phyloP scores from a whole-genome alignment of 2,888 invertebrate species.

The Eurytoma adleriae region DNA sequence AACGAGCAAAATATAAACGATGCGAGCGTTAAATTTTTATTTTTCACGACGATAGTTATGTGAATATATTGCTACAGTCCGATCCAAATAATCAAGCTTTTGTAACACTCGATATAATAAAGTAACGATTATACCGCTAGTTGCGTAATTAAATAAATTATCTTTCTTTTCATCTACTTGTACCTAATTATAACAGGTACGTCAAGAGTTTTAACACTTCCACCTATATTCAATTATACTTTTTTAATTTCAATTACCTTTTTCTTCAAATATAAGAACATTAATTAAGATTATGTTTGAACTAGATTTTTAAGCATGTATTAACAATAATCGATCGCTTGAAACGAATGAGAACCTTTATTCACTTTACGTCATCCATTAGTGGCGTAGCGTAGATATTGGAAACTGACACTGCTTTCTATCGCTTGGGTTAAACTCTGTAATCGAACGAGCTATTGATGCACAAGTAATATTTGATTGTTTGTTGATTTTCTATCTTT shows the following conservation, averaged over 20 bases:
- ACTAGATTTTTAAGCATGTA: too few relatives aligned
- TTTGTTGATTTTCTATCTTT: slow-evolving; percentile 18
- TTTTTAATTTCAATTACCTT: too few relatives aligned
- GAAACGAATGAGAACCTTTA: too few relatives aligned
- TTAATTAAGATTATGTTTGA: too few relatives aligned
- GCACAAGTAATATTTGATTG: slow-evolving; percentile 16
- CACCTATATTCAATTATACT: background rate
- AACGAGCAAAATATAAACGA: slow-evolving; percentile 55
- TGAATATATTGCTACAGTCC: slow-evolving; percentile 76
- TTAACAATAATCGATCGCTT: too few relatives aligned
- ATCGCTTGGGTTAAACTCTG: slow-evolving; percentile 26
- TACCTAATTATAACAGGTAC: background rate
- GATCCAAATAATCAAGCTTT: slow-evolving; percentile 76
- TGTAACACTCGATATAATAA: slow-evolving; percentile 74
- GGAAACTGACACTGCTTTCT: slow-evolving; percentile 35
- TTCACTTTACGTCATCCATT: too few relatives aligned
- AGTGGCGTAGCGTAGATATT: slow-evolving; percentile 2
- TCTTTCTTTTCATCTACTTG: slow-evolving; percentile 43
- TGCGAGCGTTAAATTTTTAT: slow-evolving; percentile 73
- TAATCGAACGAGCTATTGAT: slow-evolving; percentile 2
- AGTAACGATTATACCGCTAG: slow-evolving; percentile 70
- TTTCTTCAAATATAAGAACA: too few relatives aligned
- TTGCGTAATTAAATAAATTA: slow-evolving; percentile 60
- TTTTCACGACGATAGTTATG: slow-evolving; percentile 73
- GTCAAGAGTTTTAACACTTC: background rate